These are phyloP conservation scores for Synanthedon tipuliformis DNA, from an alignment of 2,888 invertebrate genomes.

Conservation along the genomic window DNA sequence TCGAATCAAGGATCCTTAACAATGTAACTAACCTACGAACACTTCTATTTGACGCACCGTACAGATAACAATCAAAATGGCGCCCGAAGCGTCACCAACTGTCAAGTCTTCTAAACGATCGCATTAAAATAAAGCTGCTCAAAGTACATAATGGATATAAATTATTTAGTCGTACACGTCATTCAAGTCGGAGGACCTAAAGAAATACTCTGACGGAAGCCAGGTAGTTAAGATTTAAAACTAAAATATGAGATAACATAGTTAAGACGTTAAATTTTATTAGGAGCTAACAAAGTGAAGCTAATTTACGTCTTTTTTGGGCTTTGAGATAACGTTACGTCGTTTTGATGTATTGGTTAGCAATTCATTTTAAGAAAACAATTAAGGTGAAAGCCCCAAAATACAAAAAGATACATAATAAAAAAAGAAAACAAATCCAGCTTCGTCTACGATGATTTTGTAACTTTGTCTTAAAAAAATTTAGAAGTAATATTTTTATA, in stretches of 20 bases:
- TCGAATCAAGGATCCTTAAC: conserved; percentile 11
- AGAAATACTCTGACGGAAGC: conserved; percentile 59
- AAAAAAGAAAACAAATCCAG: too few relatives aligned
- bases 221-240: conserved; percentile 67
- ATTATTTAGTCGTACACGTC: conserved; percentile 63
- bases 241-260: conserved; percentile 63
- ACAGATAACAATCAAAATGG: conserved; percentile 60
- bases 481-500: too few relatives aligned
- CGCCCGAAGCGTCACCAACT: conserved; percentile 58
- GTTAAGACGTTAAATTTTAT: conserved; percentile 66
- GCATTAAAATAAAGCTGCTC: conserved; percentile 59
- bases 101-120: conserved; percentile 55
- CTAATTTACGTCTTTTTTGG: conserved; percentile 54
- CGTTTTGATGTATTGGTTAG: background rate
- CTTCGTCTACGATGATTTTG: too few relatives aligned
- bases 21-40: conserved; percentile 31
- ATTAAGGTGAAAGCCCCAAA: too few relatives aligned
- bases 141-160: conserved; percentile 60
- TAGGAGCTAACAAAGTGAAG: conserved; percentile 55
- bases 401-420: too few relatives aligned
- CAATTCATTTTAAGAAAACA: too few relatives aligned
- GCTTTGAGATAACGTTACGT: conserved; percentile 6
- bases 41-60: conserved; percentile 27
- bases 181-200: conserved; percentile 49
- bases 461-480: too few relatives aligned